Conservation (phyloP, 1,140 invertebrate species). For the Euura lappo region DNA sequence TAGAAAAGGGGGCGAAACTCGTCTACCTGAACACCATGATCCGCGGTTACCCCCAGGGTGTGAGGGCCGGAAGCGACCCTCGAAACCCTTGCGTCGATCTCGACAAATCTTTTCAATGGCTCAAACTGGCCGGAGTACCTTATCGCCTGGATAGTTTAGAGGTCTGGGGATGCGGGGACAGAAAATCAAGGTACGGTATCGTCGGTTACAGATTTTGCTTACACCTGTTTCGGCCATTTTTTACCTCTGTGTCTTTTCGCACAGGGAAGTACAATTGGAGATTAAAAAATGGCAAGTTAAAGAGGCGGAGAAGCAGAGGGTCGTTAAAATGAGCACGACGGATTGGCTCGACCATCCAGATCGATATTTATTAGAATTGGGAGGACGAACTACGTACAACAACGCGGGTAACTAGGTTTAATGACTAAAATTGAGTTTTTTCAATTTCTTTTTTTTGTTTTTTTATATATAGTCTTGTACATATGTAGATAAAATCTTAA, state of each 20-base stretch:
- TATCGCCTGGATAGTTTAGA: slow-evolving; percentile 66
- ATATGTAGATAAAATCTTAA: background rate
- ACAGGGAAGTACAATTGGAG: slow-evolving; percentile 80
- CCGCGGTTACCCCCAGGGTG: slow-evolving; percentile 82
- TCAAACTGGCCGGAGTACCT: slow-evolving; percentile 58
- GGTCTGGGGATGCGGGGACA: slow-evolving; percentile 87
- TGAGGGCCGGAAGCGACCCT: slow-evolving; percentile 81
- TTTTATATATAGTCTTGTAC: background rate
- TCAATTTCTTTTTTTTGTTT: no score
- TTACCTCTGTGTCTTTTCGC: slow-evolving; percentile 9
- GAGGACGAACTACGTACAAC: slow-evolving; percentile 76
- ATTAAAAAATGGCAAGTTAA: slow-evolving; percentile 91
- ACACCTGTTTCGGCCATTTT: background rate
- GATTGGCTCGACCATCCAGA: slow-evolving; percentile 95
- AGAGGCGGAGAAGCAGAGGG: slow-evolving; percentile 81
- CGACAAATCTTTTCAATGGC: slow-evolving; percentile 50
- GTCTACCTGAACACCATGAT: slow-evolving; percentile 84
- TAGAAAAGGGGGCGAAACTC: slow-evolving; percentile 77
- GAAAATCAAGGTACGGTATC: slow-evolving; percentile 57
- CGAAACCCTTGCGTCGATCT: slow-evolving; percentile 77
- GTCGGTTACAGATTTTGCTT: slow-evolving; percentile 11
- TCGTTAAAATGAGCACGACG: slow-evolving; percentile 79
- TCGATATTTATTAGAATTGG: slow-evolving; percentile 83
- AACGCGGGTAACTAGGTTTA: slow-evolving; percentile 33
- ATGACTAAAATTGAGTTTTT: no score